These are phyloP conservation scores for Lytechinus variegatus DNA, from an alignment of 35 echinoderm and acorn worm species.

Conservation along the genomic window DNA sequence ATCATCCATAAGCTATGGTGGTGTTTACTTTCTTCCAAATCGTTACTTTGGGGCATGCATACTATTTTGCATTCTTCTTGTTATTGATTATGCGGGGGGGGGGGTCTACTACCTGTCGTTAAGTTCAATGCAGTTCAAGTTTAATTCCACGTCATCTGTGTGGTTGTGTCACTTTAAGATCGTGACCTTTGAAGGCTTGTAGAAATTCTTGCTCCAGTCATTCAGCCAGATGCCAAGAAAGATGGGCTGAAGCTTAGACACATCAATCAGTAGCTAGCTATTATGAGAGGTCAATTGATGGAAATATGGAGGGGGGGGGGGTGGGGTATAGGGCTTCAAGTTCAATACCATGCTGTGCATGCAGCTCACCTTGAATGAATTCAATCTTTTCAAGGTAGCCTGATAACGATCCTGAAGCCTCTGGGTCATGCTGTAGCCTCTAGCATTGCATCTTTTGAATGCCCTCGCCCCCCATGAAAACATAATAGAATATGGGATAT, in stretches of 20 bases:
- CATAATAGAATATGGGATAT: background rate
- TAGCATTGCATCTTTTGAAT: background rate
- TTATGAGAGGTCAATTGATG: background rate
- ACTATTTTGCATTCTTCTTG: too few relatives aligned
- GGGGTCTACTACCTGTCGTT: too few relatives aligned
- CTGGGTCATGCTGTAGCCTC: background rate
- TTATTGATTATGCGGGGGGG: too few relatives aligned
- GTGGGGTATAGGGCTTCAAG: background rate
- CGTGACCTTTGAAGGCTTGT: background rate
- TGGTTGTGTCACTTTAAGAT: conserved; percentile 2
- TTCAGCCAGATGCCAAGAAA: conserved; percentile 24
- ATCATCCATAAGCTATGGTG: too few relatives aligned
- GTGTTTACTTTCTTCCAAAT: too few relatives aligned
- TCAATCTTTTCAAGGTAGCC: background rate
- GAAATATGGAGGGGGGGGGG: background rate
- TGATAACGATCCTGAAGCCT: background rate
- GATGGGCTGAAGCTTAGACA: conserved; percentile 17
- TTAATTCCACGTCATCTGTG: too few relatives aligned
- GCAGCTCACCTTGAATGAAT: background rate
- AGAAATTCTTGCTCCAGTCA: conserved; percentile 29
- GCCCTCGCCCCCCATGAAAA: too few relatives aligned
- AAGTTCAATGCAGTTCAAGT: too few relatives aligned
- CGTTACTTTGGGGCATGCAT: too few relatives aligned
- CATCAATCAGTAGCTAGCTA: conserved; percentile 35
- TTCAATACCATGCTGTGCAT: background rate